Conservation (phyloP, 1,140 invertebrate species). For the Bradysia coprophila region DNA sequence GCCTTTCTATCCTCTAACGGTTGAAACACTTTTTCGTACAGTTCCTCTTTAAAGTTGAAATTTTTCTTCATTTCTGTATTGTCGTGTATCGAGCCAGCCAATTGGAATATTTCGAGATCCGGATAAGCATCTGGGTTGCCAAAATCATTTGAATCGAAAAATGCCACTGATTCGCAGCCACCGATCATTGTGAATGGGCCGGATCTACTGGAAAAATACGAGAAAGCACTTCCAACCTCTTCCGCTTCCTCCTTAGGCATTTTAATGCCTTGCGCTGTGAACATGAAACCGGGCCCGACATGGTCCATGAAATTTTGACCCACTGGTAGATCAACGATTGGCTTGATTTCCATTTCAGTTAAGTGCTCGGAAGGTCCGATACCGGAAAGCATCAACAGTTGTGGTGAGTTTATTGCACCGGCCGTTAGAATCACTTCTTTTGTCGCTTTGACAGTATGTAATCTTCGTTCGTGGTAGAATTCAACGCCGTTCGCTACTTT, state of each 20-base stretch:
- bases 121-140: slow-evolving; percentile 41
- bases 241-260: slow-evolving; percentile 20
- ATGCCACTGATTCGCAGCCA: slow-evolving; percentile 62
- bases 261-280: slow-evolving; percentile 33
- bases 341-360: slow-evolving; percentile 32
- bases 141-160: slow-evolving; percentile 48
- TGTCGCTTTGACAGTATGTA: slow-evolving; percentile 29
- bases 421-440: slow-evolving; percentile 18
- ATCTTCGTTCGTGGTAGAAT: slow-evolving; percentile 31
- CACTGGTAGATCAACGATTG: slow-evolving; percentile 50
- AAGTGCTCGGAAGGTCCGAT: slow-evolving; percentile 56
- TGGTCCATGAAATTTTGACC: slow-evolving; percentile 68
- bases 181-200: slow-evolving; percentile 64
- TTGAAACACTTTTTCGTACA: slow-evolving; percentile 30
- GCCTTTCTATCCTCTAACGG: slow-evolving; percentile 23
- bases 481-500: slow-evolving; percentile 44
- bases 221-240: slow-evolving; percentile 39
- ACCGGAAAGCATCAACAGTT: slow-evolving; percentile 67
- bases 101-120: slow-evolving; percentile 54
- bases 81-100: slow-evolving; percentile 30
- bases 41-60: slow-evolving; percentile 34
- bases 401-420: slow-evolving; percentile 46
- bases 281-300: slow-evolving; percentile 47
- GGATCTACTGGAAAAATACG: slow-evolving; percentile 26
- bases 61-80: slow-evolving; percentile 29